Percentiles rank a stretch among this genome's conserved stretches.
Conservation (phyloP, 2,888 invertebrate genomes). For the Hypena proboscidalis region DNA sequence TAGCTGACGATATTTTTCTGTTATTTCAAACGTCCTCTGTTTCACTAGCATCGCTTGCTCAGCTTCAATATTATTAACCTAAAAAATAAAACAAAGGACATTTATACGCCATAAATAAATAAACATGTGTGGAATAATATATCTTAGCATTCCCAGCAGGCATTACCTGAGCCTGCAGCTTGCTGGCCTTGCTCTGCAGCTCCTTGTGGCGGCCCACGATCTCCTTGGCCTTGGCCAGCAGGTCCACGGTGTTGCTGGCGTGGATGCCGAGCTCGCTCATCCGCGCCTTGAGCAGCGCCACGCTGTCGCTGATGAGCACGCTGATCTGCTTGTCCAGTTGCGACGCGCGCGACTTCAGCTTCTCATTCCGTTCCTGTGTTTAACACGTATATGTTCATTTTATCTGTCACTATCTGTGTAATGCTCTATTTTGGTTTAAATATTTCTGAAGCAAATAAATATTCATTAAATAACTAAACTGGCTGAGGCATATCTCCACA, state of each 20-base stretch:
- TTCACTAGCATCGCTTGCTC: conserved; percentile 90
- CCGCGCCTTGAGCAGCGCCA: conserved; percentile 93
- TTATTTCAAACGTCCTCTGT: conserved; percentile 90
- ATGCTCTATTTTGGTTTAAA: conserved; percentile 17
- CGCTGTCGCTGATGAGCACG: conserved; percentile 96
- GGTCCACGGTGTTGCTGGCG: conserved; percentile 93
- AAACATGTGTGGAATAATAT: too few relatives aligned
- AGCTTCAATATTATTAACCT: conserved; percentile 89
- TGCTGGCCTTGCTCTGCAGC: conserved; percentile 94
- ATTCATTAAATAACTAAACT: background rate
- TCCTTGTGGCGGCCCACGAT: conserved; percentile 97
- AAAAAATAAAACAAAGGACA: conserved; percentile 34
- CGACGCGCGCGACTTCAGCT: conserved; percentile 92
- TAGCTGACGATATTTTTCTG: conserved; percentile 88
- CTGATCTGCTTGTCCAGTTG: conserved; percentile 97
- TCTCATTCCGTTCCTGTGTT: conserved; percentile 90
- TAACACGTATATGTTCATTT: conserved; percentile 38
- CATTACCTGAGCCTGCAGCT: conserved; percentile 94
- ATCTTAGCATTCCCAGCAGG: too few relatives aligned
- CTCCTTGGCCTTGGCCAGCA: conserved; percentile 94
- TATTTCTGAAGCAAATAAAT: conserved; percentile 1
- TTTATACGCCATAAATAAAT: background rate
- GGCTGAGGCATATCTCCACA: too few relatives aligned
- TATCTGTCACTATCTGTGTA: conserved; percentile 17
- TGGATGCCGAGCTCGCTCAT: conserved; percentile 97